phyloP scores from a whole-genome alignment of 2,113 vertebrate genomes.

The Naja naja region DNA sequence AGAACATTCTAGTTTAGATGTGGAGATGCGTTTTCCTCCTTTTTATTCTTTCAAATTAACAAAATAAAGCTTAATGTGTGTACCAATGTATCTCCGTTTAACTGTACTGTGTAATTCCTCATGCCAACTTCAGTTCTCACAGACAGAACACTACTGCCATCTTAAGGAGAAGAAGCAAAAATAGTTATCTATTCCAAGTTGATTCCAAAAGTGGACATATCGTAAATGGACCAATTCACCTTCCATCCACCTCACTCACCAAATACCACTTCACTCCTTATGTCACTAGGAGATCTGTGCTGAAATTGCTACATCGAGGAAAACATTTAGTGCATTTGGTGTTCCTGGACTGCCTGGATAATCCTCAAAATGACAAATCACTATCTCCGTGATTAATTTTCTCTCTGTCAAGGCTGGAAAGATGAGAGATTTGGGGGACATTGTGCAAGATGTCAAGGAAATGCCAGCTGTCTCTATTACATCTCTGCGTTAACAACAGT shows the following conservation, averaged over 20 bases:
- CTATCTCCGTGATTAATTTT: conserved; percentile 65
- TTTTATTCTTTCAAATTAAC: rapidly evolving
- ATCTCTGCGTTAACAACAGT: conserved; percentile 56
- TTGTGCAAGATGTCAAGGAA: conserved; percentile 61
- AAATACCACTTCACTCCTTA: background rate
- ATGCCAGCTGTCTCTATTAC: conserved; percentile 68
- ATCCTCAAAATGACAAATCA: conserved; percentile 63
- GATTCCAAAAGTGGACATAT: background rate
- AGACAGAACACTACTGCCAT: conserved; percentile 50
- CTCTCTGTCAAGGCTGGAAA: conserved; percentile 66
- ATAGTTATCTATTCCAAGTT: rapidly evolving
- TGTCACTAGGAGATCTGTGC: conserved; percentile 16
- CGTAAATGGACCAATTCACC: background rate
- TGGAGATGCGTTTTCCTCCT: background rate
- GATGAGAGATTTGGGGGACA: conserved; percentile 72
- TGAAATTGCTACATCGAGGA: background rate
- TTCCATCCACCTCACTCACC: background rate
- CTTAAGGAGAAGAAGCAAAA: background rate
- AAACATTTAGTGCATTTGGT: conserved; percentile 30
- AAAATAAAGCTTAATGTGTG: rapidly evolving
- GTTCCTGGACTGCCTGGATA: conserved; percentile 52
- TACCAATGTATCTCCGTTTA: background rate
- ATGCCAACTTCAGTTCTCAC: rapidly evolving
- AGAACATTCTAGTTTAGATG: background rate
- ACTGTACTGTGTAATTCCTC: rapidly evolving